These are phyloP conservation scores for Oophaga pumilio DNA, from an alignment of 2,113 vertebrate genomes.

Conservation along the genomic window DNA sequence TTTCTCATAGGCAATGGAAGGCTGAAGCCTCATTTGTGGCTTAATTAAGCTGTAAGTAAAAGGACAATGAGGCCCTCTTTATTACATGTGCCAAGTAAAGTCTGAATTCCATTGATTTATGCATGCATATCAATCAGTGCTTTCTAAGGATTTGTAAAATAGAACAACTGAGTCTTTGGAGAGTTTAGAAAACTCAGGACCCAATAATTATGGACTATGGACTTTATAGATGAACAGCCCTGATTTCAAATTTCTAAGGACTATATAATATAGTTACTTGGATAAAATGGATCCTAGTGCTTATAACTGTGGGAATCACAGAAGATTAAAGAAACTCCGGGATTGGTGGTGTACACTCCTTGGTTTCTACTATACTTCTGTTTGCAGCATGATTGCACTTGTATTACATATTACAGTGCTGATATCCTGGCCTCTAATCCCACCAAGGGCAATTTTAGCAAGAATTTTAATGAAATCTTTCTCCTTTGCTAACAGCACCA, in stretches of 20 bases:
- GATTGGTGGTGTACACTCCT: background rate
- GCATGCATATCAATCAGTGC: conserved; percentile 12
- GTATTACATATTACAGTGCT: too few relatives aligned
- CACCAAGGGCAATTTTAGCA: too few relatives aligned
- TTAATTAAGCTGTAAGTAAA: background rate
- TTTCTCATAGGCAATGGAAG: background rate
- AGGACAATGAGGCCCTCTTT: conserved; percentile 9
- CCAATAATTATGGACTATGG: background rate
- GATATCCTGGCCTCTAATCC: too few relatives aligned
- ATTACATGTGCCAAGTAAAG: background rate
- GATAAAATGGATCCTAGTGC: too few relatives aligned
- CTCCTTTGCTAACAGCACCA: too few relatives aligned
- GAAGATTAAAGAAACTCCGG: too few relatives aligned
- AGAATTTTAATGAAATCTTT: too few relatives aligned
- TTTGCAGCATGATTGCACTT: too few relatives aligned
- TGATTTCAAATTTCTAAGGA: background rate
- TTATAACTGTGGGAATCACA: too few relatives aligned
- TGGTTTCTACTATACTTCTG: background rate
- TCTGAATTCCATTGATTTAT: conserved; percentile 13
- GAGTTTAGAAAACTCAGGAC: background rate
- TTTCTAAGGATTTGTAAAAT: conserved; percentile 20
- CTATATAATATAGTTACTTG: too few relatives aligned
- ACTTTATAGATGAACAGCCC: background rate
- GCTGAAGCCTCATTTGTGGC: conserved; percentile 10
- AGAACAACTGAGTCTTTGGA: background rate